These are phyloP conservation scores for Littorina saxatilis DNA, from an alignment of 1,140 invertebrate genomes.

Conservation along the genomic window DNA sequence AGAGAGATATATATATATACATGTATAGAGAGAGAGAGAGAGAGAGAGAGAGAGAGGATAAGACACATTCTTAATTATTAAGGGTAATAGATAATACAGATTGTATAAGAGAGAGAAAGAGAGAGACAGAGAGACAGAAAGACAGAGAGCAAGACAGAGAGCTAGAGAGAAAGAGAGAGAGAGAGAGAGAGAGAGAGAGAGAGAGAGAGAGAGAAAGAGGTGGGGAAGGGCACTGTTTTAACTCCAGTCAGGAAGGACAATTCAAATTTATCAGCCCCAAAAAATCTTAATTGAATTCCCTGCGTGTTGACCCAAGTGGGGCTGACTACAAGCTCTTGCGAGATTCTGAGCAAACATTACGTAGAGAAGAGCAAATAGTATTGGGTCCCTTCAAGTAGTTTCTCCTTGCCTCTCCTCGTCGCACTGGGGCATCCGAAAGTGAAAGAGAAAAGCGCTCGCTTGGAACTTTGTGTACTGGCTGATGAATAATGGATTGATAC, in stretches of 20 bases:
- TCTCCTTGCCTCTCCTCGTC: background rate
- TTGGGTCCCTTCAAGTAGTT: conserved; percentile 29
- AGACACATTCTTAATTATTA: no score
- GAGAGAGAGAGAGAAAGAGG: background rate
- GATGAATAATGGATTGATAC: conserved; percentile 34
- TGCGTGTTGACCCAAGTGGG: conserved; percentile 9
- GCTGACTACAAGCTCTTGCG: conserved; percentile 22
- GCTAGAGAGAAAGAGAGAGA: background rate
- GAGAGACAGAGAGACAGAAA: conserved; percentile 2
- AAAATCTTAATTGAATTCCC: conserved; percentile 35
- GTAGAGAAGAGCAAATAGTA: conserved; percentile 26
- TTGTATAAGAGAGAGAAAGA: background rate
- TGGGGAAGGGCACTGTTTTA: background rate
- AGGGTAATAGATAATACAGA: no score
- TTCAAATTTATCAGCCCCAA: conserved; percentile 15
- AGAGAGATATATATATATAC: no score
- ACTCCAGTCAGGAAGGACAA: background rate
- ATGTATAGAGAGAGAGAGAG: conserved; percentile 22
- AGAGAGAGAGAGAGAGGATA: conserved; percentile 3
- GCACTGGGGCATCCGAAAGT: no score
- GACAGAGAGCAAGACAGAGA: background rate
- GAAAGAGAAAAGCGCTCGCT: background rate
- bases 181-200: background rate
- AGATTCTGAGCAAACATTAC: conserved; percentile 17
- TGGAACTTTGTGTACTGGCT: background rate